Percentiles rank a stretch among this genome's conserved stretches.
Evolutionary conservation across 2,888 invertebrate genomes (phyloP).

Genomic region (Lypha dubia): DNA sequence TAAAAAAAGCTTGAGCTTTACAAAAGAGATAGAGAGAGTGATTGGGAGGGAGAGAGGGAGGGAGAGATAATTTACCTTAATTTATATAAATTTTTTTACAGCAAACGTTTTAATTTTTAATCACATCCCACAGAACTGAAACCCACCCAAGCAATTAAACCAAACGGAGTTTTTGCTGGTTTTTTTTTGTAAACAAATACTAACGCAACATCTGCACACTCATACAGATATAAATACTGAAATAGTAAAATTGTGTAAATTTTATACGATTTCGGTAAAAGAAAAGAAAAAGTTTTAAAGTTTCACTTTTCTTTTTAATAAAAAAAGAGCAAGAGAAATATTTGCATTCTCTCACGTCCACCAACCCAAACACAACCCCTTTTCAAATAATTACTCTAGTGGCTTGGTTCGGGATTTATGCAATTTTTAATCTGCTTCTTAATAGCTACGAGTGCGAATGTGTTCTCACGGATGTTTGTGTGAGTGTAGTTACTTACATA

Average conservation of each 20-base stretch:
- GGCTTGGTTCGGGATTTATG: background rate
- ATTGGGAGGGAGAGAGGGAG: background rate
- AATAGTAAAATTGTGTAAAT: background rate
- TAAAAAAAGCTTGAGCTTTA: no score
- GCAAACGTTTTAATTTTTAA: slow-evolving; percentile 9
- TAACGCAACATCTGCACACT: background rate
- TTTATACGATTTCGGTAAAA: background rate
- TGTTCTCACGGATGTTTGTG: slow-evolving; percentile 6
- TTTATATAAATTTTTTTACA: background rate
- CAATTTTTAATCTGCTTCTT: background rate
- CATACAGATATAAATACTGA: background rate
- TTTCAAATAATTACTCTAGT: background rate
- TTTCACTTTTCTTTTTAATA: background rate
- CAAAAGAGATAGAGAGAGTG: no score
- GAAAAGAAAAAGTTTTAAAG: background rate
- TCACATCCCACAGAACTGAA: background rate
- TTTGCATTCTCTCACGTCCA: background rate
- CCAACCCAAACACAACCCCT: background rate
- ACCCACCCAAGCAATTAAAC: background rate
- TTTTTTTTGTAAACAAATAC: background rate
- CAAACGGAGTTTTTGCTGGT: background rate
- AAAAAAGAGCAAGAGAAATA: background rate
- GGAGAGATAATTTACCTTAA: background rate
- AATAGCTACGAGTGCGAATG: background rate
- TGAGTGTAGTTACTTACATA: background rate